phyloP scores from a whole-genome alignment of 2,888 invertebrate species.

The Muschampia plurimacula region DNA sequence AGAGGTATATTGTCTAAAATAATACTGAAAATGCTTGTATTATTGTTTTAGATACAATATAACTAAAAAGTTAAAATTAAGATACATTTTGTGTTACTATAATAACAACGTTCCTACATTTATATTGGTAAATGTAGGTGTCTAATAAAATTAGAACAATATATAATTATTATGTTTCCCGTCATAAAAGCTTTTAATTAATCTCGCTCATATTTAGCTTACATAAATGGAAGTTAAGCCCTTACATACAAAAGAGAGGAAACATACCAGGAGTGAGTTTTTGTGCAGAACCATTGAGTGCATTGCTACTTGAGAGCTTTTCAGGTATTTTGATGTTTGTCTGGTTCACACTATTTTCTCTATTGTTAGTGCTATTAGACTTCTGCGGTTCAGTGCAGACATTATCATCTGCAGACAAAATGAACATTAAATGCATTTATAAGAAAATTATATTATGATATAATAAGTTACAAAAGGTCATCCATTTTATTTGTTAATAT shows the following conservation, averaged over 20 bases:
- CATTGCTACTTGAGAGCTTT: conserved; percentile 65
- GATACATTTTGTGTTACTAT: too few relatives aligned
- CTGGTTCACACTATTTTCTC: conserved; percentile 64
- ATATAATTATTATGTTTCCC: background rate
- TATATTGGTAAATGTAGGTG: background rate
- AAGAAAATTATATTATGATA: background rate
- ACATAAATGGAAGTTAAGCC: background rate
- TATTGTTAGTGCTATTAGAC: conserved; percentile 67
- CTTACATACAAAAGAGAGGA: conserved; percentile 26
- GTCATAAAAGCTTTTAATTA: background rate
- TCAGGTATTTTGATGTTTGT: conserved; percentile 69
- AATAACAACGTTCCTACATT: background rate
- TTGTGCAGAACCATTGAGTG: conserved; percentile 76
- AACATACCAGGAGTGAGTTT: conserved; percentile 79
- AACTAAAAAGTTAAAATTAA: too few relatives aligned
- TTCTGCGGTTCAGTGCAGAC: conserved; percentile 79
- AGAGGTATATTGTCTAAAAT: too few relatives aligned
- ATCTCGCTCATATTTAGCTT: background rate
- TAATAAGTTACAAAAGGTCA: background rate
- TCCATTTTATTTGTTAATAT: background rate
- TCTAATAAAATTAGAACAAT: background rate
- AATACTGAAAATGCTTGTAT: too few relatives aligned
- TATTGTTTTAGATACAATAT: too few relatives aligned
- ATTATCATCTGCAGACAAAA: conserved; percentile 81
- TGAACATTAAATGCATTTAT: conserved; percentile 33